phyloP scores from a whole-genome alignment of 2,113 vertebrate genomes.

The Poeciliopsis prolifica region DNA sequence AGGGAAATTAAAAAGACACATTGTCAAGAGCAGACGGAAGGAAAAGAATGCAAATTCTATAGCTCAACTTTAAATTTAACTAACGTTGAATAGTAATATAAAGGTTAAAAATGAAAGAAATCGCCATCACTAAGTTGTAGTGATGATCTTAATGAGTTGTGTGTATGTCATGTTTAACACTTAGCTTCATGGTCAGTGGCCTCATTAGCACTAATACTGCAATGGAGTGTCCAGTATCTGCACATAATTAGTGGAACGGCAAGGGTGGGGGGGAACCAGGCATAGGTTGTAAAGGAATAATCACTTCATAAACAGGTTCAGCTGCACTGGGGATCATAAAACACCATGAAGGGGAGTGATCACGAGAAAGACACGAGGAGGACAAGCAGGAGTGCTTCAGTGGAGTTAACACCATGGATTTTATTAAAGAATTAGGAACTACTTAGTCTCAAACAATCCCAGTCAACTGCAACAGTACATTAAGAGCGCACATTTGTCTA shows the following conservation, averaged over 20 bases:
- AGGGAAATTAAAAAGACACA: background rate
- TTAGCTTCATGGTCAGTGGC: conserved; percentile 57
- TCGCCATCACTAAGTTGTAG: conserved; percentile 19
- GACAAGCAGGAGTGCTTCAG: conserved; percentile 5
- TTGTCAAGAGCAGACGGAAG: background rate
- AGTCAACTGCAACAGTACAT: conserved; percentile 42
- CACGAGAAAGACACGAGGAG: conserved; percentile 4
- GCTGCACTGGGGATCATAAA: conserved; percentile 36
- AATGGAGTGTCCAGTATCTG: conserved; percentile 54
- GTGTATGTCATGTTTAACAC: conserved; percentile 59
- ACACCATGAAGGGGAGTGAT: conserved; percentile 33
- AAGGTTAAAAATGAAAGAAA: conserved; percentile 16
- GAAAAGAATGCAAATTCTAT: background rate
- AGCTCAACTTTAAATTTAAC: background rate
- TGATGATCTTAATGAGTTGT: conserved; percentile 67
- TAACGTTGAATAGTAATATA: background rate
- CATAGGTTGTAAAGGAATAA: conserved; percentile 33
- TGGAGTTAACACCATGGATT: conserved; percentile 21
- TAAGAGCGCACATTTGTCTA: conserved; percentile 48
- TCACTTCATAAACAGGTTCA: conserved; percentile 31
- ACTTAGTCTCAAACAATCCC: conserved; percentile 19
- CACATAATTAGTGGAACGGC: conserved; percentile 58
- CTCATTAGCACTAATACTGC: conserved; percentile 70
- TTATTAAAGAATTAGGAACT: conserved; percentile 43
- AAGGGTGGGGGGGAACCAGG: background rate